Evolutionary conservation across 2,888 invertebrate species (phyloP).

Genomic region (Baccha elongata): DNA sequence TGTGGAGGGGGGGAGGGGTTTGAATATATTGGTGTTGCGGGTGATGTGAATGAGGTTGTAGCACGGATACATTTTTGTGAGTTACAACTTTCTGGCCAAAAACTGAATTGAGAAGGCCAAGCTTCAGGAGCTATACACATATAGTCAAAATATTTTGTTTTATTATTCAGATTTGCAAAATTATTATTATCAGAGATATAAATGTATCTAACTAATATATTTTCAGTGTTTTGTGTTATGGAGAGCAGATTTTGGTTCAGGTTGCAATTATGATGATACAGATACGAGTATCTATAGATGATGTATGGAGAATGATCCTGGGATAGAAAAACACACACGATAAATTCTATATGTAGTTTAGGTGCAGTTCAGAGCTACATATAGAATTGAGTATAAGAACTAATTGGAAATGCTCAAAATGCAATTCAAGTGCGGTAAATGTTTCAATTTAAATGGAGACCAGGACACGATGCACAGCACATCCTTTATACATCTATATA

Average conservation of each 20-base stretch:
- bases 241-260: not conserved
- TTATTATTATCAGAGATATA: conserved; percentile 54
- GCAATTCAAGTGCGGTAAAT: not conserved
- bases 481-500: too few species aligned
- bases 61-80: not conserved
- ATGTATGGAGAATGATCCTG: too few species aligned
- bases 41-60: not conserved
- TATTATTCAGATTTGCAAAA: conserved; percentile 57
- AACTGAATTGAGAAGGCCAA: not conserved
- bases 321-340: too few species aligned
- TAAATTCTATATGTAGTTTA: too few species aligned
- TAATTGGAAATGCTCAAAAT: not conserved
- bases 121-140: conserved; percentile 1
- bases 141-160: conserved; percentile 37
- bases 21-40: not conserved
- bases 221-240: not conserved
- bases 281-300: too few species aligned
- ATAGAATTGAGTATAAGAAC: not conserved
- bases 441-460: too few species aligned
- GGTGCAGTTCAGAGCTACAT: too few species aligned
- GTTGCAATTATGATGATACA: not conserved
- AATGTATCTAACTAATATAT: too few species aligned
- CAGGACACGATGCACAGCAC: too few species aligned
- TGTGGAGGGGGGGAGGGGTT: too few species aligned
- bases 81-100: conserved; percentile 2